Evolutionary conservation across 2,797 vertebrate genomes (phyloP).

Genomic region (Macropus fuliginosus): DNA sequence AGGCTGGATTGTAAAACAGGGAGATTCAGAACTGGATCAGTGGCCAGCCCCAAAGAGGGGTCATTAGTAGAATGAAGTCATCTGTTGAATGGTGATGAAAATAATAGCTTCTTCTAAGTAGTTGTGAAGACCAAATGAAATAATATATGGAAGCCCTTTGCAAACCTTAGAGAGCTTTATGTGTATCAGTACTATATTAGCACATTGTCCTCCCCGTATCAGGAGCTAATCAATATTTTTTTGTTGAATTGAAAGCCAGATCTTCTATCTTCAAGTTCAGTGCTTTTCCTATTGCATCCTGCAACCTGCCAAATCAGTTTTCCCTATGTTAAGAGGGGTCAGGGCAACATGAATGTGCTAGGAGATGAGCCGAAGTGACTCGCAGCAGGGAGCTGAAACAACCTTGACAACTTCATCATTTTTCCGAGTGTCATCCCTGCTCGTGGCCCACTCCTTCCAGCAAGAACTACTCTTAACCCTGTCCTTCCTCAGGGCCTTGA

Average conservation of each 20-base stretch:
- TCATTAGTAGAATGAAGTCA: not conserved
- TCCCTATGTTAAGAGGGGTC: not conserved
- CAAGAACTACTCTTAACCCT: not conserved
- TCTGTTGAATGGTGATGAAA: not conserved
- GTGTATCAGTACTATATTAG: not conserved
- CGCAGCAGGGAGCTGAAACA: not conserved
- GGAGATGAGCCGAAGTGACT: not conserved
- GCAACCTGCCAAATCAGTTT: not conserved
- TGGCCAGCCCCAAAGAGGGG: not conserved
- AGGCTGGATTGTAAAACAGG: not conserved
- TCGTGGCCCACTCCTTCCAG: not conserved
- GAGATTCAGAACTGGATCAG: not conserved
- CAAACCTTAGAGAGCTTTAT: not conserved
- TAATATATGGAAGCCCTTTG: not conserved
- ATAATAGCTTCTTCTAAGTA: not conserved
- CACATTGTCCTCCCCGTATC: not conserved
- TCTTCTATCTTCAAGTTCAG: not conserved
- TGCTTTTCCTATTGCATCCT: not conserved
- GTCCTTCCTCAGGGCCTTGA: not conserved
- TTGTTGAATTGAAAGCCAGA: not conserved
- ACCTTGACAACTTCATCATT: not conserved
- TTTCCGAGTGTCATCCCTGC: not conserved
- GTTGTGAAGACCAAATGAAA: not conserved
- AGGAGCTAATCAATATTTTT: not conserved
- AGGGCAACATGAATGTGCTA: not conserved